Evolutionary conservation across 2,797 vertebrate species (phyloP), one percentile per base, ranked within the genome.

Genomic region (Diglossa cyanea): DNA sequence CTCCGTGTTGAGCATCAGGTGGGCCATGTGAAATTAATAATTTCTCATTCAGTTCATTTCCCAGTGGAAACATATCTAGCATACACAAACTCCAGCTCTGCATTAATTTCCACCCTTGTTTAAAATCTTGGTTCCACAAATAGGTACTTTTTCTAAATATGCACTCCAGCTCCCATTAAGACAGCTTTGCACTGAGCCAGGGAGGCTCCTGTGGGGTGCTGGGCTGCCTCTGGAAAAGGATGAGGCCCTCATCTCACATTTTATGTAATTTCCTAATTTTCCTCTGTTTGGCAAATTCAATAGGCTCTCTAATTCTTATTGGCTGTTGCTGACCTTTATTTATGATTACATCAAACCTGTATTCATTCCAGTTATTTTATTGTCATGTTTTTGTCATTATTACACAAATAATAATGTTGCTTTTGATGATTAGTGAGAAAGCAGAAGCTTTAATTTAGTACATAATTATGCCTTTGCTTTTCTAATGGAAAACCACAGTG

Each of bases 21-120:
- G 51, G 30, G 18, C 40, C 17, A 23, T 60, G 6, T 84, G 90
- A 90, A 93, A 88, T 88, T 66, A 90, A 81, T 78, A 73, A 78
- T 92, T 96, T 74, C 76, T 81, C 60, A 55, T 61, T 80, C 42
- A 11, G 31, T 63, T 88, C 13, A 67, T 84, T 94, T 94, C 83
- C 71, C 74, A 76, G 3, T 13, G 19, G 80, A 70, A 53, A 57
- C 17, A 33, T 3, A 40, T 47, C 80, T 48, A 33, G 47, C 62
- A 17, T 19, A 66, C 11, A 20, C 21, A 76, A 42, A 53, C 40
- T 55, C 40, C 83, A 93, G 37, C 66, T 78, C 67, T 42, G 21
- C n/a, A 42, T 82, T 88, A 87, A 85, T 90, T 70, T 37, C 55
- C 48, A 39, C 12, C 7, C 9, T 90, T 66, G 31, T 76, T 95